phyloP scores from a whole-genome alignment of 2,113 vertebrate genomes.

The Muscicapa adusta region DNA sequence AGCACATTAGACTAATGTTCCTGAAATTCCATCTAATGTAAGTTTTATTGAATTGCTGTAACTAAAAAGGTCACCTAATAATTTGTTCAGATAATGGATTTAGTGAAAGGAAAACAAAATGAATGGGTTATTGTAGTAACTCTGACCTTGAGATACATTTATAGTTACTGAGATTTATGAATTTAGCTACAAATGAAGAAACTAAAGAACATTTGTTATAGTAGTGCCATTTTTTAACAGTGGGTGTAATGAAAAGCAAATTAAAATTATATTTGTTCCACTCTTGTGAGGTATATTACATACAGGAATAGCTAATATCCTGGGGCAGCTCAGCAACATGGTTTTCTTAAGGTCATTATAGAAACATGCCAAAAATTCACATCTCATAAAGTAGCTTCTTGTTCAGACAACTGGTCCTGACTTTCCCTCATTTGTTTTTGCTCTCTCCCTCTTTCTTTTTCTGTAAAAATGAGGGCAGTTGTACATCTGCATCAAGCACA shows the following conservation, averaged over 20 bases:
- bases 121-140: constrained; percentile 65
- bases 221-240: not conserved
- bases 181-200: constrained; percentile 49
- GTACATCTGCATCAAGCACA: not conserved
- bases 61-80: constrained; percentile 81
- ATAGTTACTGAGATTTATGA: constrained; percentile 53
- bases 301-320: not conserved
- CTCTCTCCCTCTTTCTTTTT: not conserved
- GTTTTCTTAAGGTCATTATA: not conserved
- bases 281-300: not conserved
- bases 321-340: not conserved
- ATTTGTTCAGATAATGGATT: constrained; percentile 78
- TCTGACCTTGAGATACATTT: constrained; percentile 70
- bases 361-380: not conserved
- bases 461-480: not conserved
- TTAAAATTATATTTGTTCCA: not conserved
- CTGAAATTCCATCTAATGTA: constrained; percentile 88
- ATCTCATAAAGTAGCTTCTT: not conserved
- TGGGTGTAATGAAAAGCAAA: not conserved
- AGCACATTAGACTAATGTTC: constrained; percentile 89
- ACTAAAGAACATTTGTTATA: constrained; percentile 8
- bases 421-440: rapidly evolving
- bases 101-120: constrained; percentile 73
- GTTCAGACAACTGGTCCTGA: not conserved
- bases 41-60: constrained; percentile 82